phyloP scores from a whole-genome alignment of 2,888 invertebrate species.

The Camptogramma bilineatum region DNA sequence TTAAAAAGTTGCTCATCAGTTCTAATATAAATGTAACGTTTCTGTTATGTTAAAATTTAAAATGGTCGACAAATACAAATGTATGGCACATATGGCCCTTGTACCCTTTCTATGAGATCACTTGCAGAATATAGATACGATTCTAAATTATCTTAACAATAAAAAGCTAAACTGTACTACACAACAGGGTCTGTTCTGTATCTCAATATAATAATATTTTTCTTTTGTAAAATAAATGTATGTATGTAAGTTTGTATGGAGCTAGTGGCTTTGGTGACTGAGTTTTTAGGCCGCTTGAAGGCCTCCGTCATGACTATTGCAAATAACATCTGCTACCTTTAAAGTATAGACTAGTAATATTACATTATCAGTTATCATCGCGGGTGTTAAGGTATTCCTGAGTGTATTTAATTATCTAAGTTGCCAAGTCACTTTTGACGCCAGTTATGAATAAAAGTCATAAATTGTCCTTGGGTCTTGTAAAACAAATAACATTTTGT shows the following conservation, averaged over 20 bases:
- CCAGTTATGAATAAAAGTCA: slow-evolving; percentile 25
- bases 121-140: not conserved
- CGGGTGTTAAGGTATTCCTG: not conserved
- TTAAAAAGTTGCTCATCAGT: too few relatives aligned
- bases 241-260: too few relatives aligned
- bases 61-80: not conserved
- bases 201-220: too few relatives aligned
- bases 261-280: too few relatives aligned
- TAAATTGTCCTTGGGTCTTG: slow-evolving; percentile 30
- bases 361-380: not conserved
- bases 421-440: slow-evolving; percentile 10
- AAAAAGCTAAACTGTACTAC: not conserved
- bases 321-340: too few relatives aligned
- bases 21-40: too few relatives aligned
- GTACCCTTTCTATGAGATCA: not conserved
- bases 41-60: not conserved
- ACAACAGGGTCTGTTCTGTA: too few relatives aligned
- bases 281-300: too few relatives aligned
- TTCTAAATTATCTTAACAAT: not conserved
- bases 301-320: too few relatives aligned
- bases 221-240: too few relatives aligned
- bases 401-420: slow-evolving; percentile 6
- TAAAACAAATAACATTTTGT: slow-evolving; percentile 37
- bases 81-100: too few relatives aligned
- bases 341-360: too few relatives aligned